phyloP scores from a whole-genome alignment of 1,140 invertebrate genomes.

The Ostrea denselamellosa region DNA sequence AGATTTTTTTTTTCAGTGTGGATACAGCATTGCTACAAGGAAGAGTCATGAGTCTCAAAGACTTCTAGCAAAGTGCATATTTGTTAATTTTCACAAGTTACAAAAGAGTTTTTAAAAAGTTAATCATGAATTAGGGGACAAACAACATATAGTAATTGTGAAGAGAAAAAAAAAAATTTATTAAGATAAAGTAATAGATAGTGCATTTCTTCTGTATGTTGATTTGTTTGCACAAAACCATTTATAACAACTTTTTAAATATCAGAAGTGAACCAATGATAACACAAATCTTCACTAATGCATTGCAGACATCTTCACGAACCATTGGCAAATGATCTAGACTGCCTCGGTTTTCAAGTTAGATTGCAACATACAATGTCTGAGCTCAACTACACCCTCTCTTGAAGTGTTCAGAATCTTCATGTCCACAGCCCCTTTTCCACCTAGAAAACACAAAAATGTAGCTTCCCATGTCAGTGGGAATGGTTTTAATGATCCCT shows the following conservation, averaged over 20 bases:
- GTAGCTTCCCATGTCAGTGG: neutral
- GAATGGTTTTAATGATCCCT: slow-evolving; percentile 1
- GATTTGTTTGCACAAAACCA: neutral
- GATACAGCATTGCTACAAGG: neutral
- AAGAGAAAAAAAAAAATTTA: too few relatives aligned
- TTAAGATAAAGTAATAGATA: neutral
- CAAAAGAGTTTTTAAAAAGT: neutral
- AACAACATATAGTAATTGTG: neutral
- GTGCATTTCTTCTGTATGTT: neutral
- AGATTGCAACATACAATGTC: slow-evolving; percentile 39
- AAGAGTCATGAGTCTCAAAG: neutral
- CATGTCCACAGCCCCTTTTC: slow-evolving; percentile 24
- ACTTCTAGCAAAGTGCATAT: neutral
- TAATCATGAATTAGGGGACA: neutral
- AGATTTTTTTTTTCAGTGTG: neutral
- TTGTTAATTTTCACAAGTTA: neutral
- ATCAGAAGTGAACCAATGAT: neutral
- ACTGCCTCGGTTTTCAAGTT: slow-evolving; percentile 37
- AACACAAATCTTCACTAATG: slow-evolving; percentile 12
- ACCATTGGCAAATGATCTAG: slow-evolving; percentile 31
- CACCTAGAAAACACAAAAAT: slow-evolving; percentile 26
- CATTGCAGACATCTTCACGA: slow-evolving; percentile 13
- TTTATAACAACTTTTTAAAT: slow-evolving; percentile 7
- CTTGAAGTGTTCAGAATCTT: slow-evolving; percentile 37
- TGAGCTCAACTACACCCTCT: slow-evolving; percentile 26